Base-by-base conservation (phyloP, 2,797 vertebrate genomes). In the Fringilla coelebs region DNA sequence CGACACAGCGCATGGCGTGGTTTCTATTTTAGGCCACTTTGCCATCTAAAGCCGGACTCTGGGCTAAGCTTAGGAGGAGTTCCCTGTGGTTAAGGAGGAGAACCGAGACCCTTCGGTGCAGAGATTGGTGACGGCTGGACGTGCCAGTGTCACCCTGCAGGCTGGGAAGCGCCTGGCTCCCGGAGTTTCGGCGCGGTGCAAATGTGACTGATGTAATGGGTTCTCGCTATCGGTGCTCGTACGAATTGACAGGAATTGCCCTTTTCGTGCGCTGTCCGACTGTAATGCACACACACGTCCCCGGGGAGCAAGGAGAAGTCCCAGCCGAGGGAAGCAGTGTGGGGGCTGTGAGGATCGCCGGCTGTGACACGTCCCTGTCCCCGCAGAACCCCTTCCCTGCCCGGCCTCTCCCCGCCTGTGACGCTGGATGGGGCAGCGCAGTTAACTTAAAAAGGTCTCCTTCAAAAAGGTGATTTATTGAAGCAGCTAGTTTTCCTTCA, bases 201-300 rank as follows among this genome's bases (percentile, higher is more conserved):
- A 66, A 24, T 14, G 21, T 3, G 20, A 9, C 31, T 10, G 20
- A n/a, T 9, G 3, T 8, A 4, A 24, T 1, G 29, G 14, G 25
- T 13, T 11, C 52, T 49, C 41, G 10, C 4, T 4, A 9, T 10
- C 24, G 17, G 9, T 4, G 32, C 43, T 10, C 21, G 14, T 3
- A 4, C 12, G 58, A 38, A 52, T 7, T 22, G 58, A 3, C 40
- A 58, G 40, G 52, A 34, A 13, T 13, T 20, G 38, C 7, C 28
- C 43, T 12, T 17, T 58, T 34, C 48, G 36, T 34, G 82, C 51
- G 25, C 29, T 6, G 6, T 24, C 48, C 14, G 12, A 4, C 25
- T 8, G 29, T 14, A 17, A 11, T 4, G 43, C 36, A 13, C 51
- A 11, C 24, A n/a, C 28, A 17, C 13, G 11, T 15, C 17, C 21